Base-by-base conservation (phyloP, 2,888 invertebrate genomes). In the Eurois occulta region DNA sequence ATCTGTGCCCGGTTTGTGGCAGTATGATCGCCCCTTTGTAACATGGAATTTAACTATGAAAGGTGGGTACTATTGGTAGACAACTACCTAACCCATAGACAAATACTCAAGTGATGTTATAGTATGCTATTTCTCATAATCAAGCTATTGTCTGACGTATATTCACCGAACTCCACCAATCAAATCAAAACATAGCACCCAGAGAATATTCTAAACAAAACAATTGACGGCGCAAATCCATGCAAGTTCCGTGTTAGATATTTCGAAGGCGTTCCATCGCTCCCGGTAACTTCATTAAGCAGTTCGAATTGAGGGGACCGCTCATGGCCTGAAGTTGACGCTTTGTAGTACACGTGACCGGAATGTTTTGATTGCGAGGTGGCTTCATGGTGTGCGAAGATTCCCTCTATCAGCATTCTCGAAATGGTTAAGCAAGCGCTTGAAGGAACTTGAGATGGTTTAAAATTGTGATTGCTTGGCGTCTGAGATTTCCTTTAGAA, bases 231-330 rank as follows among this genome's bases (percentile, higher is more conserved):
- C 16, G 72, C 60, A 81, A 83, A 81, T 82, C 75, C 77, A 79
- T 80, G 81, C 72, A 81, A 77, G 79, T 72, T 77, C 58, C 13
- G 13, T 43, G 72, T 80, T 72, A 80, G 78, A 87, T 86, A 88
- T 87, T 88, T 87, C 60, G 80, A 78, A 81, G 64, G 69, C 83
- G 81, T 86, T 55, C 68, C 79, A 72, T 74, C 86, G 89, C 89
- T 90, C 86, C 86, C 83, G n/a, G 79, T 91, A 91, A 92, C 90
- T 92, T 92, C 91, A 93, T 93, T 91, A 91, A 88, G 88, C 91
- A 91, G 89, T 90, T 89, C 78, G 84, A 88, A 85, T 87, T 78
- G 87, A 88, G 89, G 86, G 86, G 83, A 87, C 89, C 86, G 79
- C 83, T 86, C 85, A 86, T 88, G 81, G 88, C 81, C 86, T 88